Evolutionary conservation across 2,888 invertebrate species (phyloP), one percentile per base, ranked within the genome.

Genomic region (Dryococelus australis): DNA sequence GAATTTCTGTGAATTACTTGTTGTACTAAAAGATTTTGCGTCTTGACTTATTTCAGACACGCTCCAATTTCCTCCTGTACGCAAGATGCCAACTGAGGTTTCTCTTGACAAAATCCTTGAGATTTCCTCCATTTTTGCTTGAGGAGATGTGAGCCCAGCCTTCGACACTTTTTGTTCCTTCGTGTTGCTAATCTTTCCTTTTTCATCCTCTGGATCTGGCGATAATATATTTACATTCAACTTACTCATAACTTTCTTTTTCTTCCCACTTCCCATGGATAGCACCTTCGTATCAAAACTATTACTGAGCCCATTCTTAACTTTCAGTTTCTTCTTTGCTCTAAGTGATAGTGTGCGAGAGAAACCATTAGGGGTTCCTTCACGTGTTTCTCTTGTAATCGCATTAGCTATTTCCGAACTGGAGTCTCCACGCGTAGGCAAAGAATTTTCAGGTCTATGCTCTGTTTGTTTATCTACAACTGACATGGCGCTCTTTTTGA

Each of bases 101-200:
- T 65, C 24, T 65, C 12, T 47, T 47, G 35, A 35, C 35, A 47
- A 65, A 16, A 24, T n/a, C 65, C 24, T 10, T 9, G n/a, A 65
- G 2, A 65, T 16, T 65, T 85, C 28, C n/a, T 65, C 35, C 27
- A 27, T 79, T 28, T 86, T 53, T 16, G 20, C n/a, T 13, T 27
- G 28, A 78, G 27, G 20, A 79, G 86, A 9, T 78, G n/a, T 80
- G 8, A 35, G 27, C 43, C 78, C 28, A 28, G 20, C 16, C 79
- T 86, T 79, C 12, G 20, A 28, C 24, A 24, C 20, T 27, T 86
- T 86, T 24, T 86, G 53, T 81, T 86, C 81, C 13, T 81, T 86
- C n/a, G 20, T 86, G 80, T 86, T 28, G 26, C 16, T 12, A 10
- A 28, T 20, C 13, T 84, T 35, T 20, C 26, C 20, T 84, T 43